Evolutionary conservation across 2,797 vertebrate genomes (phyloP).

Genomic region (Oreochromis mossambicus): DNA sequence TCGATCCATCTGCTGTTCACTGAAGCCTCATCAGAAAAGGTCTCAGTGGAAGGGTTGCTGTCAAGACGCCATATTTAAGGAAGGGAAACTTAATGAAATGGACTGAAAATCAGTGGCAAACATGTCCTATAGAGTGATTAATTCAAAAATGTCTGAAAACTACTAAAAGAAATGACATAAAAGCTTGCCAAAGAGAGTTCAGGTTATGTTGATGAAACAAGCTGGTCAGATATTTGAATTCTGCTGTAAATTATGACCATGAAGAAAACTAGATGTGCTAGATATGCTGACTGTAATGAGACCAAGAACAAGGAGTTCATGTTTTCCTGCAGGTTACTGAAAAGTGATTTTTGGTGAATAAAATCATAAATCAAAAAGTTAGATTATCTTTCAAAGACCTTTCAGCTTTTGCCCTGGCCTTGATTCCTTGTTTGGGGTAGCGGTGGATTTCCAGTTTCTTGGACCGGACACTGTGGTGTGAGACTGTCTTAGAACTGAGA

Average conservation of each 20-base stretch:
- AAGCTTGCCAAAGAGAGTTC: background rate
- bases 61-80: background rate
- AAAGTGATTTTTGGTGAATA: background rate
- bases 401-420: conserved; percentile 26
- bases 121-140: background rate
- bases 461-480: conserved; percentile 20
- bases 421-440: background rate
- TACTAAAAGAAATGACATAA: background rate
- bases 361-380: background rate
- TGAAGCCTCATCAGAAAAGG: background rate
- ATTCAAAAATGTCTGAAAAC: background rate
- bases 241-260: background rate
- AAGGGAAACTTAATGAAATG: background rate
- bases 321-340: background rate
- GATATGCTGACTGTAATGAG: background rate
- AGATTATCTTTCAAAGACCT: background rate
- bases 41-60: background rate
- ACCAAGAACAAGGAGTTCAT: background rate
- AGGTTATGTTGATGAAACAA: background rate
- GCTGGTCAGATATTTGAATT: background rate
- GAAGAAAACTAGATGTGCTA: conserved; percentile 11
- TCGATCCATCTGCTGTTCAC: background rate
- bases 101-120: background rate
- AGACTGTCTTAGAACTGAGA: conserved; percentile 53
- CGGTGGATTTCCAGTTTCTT: conserved; percentile 24